Base-by-base conservation (phyloP, 2,797 vertebrate species). In the Poeciliopsis gracilis region DNA sequence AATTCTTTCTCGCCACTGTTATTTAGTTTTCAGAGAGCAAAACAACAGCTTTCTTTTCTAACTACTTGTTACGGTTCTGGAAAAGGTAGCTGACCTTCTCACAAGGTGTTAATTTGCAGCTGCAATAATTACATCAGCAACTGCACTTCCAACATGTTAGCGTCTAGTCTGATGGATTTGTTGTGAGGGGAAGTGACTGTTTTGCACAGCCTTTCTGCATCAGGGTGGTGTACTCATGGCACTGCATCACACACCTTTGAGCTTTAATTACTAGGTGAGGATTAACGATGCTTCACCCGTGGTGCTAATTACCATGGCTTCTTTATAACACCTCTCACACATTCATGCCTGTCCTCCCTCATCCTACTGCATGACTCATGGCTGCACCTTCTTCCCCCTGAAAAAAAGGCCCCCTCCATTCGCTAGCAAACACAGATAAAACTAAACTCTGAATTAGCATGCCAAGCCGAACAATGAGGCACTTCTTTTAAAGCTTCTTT, bases 231-330 rank as follows among this genome's bases (percentile, higher is more conserved):
- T 63, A 91, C 90, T 93, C 87, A 77, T 91, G 91, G 88, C 93
- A 93, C 82, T 83, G 88, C 91, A 90, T 94, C 88, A 84, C 93
- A 94, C 93, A 94, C 92, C 94, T 92, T 87, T 90, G 90, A 91
- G 87, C 90, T 92, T 91, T 95, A 95, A 95, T 95, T 94, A 95
- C 92, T 92, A 91, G 92, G 92, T 93, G 91, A 92, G 94, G 93
- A 95, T 95, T 95, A 95, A 94, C 88, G 87, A 93, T 80, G 90
- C 90, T 92, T 94, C 89, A 92, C 91, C 93, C 88, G 74, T 84
- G 90, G 94, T 87, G 91, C 90, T 95, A 95, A 95, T 96, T 95
- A 95, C 90, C 88, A 84, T 89, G 90, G 85, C 92, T 92, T 92
- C 91, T 93, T 91, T 89, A 77, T 89, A 86, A 91, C 88, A 92